Evolutionary conservation across 92 coral and sea anemone species (phyloP), one percentile per base, ranked within the genome.

Genomic region (Porites divaricata): DNA sequence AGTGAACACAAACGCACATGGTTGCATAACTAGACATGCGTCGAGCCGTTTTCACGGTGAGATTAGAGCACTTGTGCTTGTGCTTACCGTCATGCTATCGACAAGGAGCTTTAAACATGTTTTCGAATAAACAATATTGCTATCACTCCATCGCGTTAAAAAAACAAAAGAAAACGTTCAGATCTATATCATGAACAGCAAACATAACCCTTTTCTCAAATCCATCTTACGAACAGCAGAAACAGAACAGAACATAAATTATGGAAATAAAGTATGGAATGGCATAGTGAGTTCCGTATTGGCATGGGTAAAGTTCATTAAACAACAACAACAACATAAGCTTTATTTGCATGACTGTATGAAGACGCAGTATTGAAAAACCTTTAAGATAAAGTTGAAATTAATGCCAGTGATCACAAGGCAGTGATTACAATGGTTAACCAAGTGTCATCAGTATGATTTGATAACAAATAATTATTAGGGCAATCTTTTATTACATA

Each of bases 181-280:
- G 0, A 8, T 62, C 66, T 62, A 62, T 62, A 62, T 62, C 66
- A 62, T 62, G 66, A 62, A 62, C 8, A 62, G 66, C 66, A 61
- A 61, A 61, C 65, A 62, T 15, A 62, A 62, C 8, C 66, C 21
- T 62, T 62, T 62, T 62, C 66, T 62, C 66, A 62, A 62, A 62
- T 62, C 66, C 66, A 62, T 62, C 66, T 62, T 62, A 62, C 66
- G 66, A 62, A 62, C 66, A 8, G 66, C 66, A 62, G 66, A 62
- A 62, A 62, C 66, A 35, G 45, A 35, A 35, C 6, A 35, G 45
- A 35, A 6, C 45, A 3, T 35, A 35, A 35, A 35, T 5, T 35
- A 35, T 35, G 45, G 45, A 35, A 35, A 35, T 35, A 35, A 35
- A 6, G 45, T 35, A 35, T 35, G 45, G 45, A 35, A 35, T 35